Base-by-base conservation (phyloP, 2,797 vertebrate species). In the Siniperca undulata region DNA sequence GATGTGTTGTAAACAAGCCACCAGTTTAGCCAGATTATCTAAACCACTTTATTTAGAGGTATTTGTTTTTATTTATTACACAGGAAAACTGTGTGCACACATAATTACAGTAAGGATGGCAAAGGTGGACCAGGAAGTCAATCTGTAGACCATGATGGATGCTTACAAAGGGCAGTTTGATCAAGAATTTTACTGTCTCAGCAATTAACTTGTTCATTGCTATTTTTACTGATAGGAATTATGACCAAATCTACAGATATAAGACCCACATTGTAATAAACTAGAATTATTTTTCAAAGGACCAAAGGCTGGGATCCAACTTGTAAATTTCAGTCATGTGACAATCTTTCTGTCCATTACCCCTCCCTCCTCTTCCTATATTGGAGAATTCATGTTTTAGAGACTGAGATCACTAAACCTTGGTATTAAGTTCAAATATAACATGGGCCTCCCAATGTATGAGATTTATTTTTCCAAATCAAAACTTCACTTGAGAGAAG, bases 381-480 rank as follows among this genome's bases (percentile, higher is more conserved):
- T 10, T 22, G 12, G 5, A 67, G 5, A 48, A 58, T 48, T 70
- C 30, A 42, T 70, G 53, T 50, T 83, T 70, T 30, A 38, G 40
- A 72, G 42, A 71, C 22, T 76, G 20, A 55, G 27, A 46, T 48
- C 10, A 67, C 61, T 69, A 56, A 74, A 66, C 56, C 10, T n/a
- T 34, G 42, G 20, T 44, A 19, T 65, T 58, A 30, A 56, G 20
- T 77, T 84, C 2, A 55, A 74, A 78, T 73, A 61, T 44, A 77
- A 84, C 7, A 22, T 36, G n/a, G 58, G 30, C 67, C 50, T 65
- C 71, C 2, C 34, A 64, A 70, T 73, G 65, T 61, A 73, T 48
- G 50, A 70, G 55, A 80, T 70, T 61, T 67, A 70, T 71, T 80
- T 86, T 81, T 81, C 44, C 24, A 42, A 78, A 75, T 83, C 34